Base-by-base conservation (phyloP, 2,888 invertebrate species). In the Carabus problematicus region DNA sequence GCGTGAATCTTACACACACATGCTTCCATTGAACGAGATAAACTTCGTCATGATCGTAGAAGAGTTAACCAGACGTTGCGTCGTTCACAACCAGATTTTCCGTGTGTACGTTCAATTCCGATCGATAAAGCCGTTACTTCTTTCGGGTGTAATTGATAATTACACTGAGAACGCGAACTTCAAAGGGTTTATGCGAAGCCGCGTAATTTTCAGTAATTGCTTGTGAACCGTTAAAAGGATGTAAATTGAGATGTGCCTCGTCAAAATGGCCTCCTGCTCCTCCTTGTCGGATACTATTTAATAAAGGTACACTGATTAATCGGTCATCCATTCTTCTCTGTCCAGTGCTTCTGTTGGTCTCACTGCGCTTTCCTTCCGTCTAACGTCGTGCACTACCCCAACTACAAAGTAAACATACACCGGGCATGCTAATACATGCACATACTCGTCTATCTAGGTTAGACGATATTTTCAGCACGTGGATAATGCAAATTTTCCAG, bases 131-230 rank as follows among this genome's bases (percentile, higher is more conserved):
- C 52, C 39, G 62, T 62, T 16, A 8, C 19, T 54, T 64, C 63
- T 64, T 64, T 64, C 19, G 18, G 54, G 6, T 6, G 42, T 64
- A 64, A 64, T 64, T 64, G 63, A 64, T 64, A 64, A 64, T 64
- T 64, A 64, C 41, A 64, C 16, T 45, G 45, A 41, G n/a, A 18
- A 18, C n/a, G 19, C n/a, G 42, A 40, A 59, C 54, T 41, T 64
- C 63, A 64, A 64, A 64, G 63, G 63, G 18, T 64, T 54, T 55
- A 54, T 43, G 41, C 54, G 40, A 40, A 49, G 52, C 63, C 52
- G 42, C 42, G 55, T 54, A 64, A 64, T 64, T 64, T 64, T 54
- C 55, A 60, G 60, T 55, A 55, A 64, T 64, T 64, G 63, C 54
- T 64, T 60, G 60, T 29, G 18, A 19, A 54, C 42, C 54, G 43